Evolutionary conservation across 53 echinoderm and acorn worm genomes (phyloP), one percentile per base, ranked within the genome.

Genomic region (Antedon mediterranea): DNA sequence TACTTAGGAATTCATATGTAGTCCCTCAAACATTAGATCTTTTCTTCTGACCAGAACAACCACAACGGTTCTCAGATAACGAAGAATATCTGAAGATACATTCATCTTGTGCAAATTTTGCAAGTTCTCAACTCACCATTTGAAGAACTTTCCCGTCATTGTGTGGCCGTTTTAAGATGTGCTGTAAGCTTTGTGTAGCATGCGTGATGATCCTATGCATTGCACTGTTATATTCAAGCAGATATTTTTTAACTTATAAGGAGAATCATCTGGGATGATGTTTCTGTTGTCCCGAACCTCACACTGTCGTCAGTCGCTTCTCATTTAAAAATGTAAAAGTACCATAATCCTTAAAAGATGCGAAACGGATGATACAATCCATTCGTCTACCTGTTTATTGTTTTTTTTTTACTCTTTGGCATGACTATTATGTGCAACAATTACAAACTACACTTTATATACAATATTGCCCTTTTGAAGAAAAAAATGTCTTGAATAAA

Each of bases 181-280:
- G 15, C 37, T 76, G 85, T 81, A 37, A 76, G 80, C 42, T 72
- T 76, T 33, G 81, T 81, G 41, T 85, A 85, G 70, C 85, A 85
- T 29, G 73, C 85, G 29, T 77, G 32, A 33, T 85, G 81, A 57
- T 85, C 0, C 81, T 85, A 42, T 81, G 78, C 2, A 57, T 57
- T 15, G 7, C 23, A 23, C 23, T 57, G 57, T 57, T 26, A 57
- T 11, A 57, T 57, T 57, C 23, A 15, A 57, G 23, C 57, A 57
- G 57, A 57, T 18, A 23, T 57, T 26, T 57, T 57, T 57, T 18
- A 57, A 57, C 57, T 6, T 11, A 57, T 57, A 57, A 11, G 57
- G 57, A 57, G 57, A 57, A 57, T 57, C 57, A 57, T 23, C 15
- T 18, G 57, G 57, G 57, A 57, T 18, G 20, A 18, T 26, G 57